Percentiles rank a stretch among this genome's conserved stretches.
These are phyloP conservation scores for Eudasyphora cyanicolor DNA, from an alignment of 2,888 invertebrate species.

Conservation along the genomic window DNA sequence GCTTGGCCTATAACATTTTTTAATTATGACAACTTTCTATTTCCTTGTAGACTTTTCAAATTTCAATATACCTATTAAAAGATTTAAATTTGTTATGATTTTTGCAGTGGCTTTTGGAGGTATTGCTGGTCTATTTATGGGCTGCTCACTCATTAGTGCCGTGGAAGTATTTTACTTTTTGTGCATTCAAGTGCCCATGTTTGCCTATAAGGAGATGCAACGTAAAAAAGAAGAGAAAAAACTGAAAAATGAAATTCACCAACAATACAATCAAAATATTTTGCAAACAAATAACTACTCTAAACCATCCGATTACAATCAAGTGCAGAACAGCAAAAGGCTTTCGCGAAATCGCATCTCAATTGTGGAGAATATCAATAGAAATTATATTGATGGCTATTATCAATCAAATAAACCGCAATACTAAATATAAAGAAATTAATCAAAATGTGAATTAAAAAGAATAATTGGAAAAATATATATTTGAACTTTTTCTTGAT, in stretches of 20 bases:
- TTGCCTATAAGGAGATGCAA: slow-evolving; percentile 42
- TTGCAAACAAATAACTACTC: not conserved
- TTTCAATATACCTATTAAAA: too few species aligned
- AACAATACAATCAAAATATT: not conserved
- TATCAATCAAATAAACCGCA: not conserved
- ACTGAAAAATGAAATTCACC: not conserved
- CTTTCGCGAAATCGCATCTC: not conserved
- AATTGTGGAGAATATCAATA: not conserved
- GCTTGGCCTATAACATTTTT: too few species aligned
- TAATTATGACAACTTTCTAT: too few species aligned
- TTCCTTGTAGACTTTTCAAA: too few species aligned
- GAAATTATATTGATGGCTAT: not conserved
- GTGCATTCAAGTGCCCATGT: slow-evolving; percentile 73
- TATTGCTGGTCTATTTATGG: slow-evolving; percentile 81
- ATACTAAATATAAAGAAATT: slow-evolving; percentile 5
- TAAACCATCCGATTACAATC: not conserved
- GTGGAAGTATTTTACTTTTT: slow-evolving; percentile 80
- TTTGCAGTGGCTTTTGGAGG: slow-evolving; percentile 80
- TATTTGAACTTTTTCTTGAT: not conserved
- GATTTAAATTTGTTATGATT: not conserved
- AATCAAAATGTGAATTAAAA: not conserved
- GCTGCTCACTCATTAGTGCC: slow-evolving; percentile 80
- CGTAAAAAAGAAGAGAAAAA: not conserved
- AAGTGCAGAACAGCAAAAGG: not conserved
- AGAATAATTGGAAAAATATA: not conserved